These are phyloP conservation scores for Drosophila chauvacae DNA, from an alignment of 1,140 invertebrate species.

Conservation along the genomic window DNA sequence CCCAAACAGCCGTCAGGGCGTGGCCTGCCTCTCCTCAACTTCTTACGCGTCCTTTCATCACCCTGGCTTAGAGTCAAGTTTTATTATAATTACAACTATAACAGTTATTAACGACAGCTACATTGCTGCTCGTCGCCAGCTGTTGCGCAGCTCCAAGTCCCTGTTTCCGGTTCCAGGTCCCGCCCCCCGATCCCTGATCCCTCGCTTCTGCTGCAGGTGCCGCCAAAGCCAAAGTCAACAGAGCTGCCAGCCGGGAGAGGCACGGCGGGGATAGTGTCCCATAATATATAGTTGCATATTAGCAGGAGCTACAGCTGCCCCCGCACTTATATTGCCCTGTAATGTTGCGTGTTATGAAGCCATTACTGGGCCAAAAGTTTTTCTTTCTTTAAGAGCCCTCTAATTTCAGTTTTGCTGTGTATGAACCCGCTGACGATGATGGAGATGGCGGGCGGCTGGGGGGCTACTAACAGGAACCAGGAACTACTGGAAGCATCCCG, in stretches of 20 bases:
- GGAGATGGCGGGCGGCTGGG: constrained; percentile 3
- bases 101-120: constrained; percentile 77
- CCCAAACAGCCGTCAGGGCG: constrained; percentile 19
- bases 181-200: constrained; percentile 5
- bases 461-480: not conserved
- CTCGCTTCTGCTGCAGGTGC: constrained; percentile 57
- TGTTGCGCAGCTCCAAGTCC: constrained; percentile 44
- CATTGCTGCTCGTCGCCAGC: constrained; percentile 43
- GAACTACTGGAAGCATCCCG: not conserved
- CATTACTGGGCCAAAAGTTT: constrained; percentile 73
- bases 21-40: not conserved
- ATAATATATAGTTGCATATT: constrained; percentile 81
- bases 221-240: constrained; percentile 69
- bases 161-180: not conserved
- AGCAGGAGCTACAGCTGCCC: constrained; percentile 58
- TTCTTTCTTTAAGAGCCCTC: constrained; percentile 76
- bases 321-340: constrained; percentile 64
- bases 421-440: constrained; percentile 44
- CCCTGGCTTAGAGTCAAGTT: constrained; percentile 70
- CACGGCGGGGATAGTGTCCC: constrained; percentile 42
- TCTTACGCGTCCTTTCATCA: not conserved
- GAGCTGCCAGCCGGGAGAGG: constrained; percentile 12
- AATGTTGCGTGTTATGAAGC: constrained; percentile 82
- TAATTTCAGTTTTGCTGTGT: constrained; percentile 53
- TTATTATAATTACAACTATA: constrained; percentile 84